These are phyloP conservation scores for Ctenosaura bakeri DNA, from an alignment of 2,797 vertebrate species.

Conservation along the genomic window DNA sequence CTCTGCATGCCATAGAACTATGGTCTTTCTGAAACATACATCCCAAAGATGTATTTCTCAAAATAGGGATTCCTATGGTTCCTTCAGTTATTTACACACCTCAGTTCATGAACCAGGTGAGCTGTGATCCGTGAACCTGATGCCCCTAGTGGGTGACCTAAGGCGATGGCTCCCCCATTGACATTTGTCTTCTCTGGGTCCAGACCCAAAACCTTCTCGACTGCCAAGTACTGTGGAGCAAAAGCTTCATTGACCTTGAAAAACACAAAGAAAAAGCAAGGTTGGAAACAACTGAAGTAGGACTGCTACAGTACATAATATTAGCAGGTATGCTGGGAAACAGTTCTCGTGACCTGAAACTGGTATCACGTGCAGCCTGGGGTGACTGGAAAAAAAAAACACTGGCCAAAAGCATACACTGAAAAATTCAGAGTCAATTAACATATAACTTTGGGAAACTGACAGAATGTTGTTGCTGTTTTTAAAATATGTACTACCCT, in stretches of 20 bases:
- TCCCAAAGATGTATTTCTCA: background rate
- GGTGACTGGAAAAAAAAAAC: no score
- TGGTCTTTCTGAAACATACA: background rate
- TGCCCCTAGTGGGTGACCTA: constrained; percentile 93
- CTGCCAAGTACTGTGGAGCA: constrained; percentile 92
- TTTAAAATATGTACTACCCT: background rate
- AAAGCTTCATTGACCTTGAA: constrained; percentile 97
- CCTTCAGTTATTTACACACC: constrained; percentile 71
- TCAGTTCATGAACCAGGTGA: constrained; percentile 93
- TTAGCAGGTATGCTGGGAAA: background rate
- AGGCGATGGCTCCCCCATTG: constrained; percentile 93
- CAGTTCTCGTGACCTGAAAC: background rate
- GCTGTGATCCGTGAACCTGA: constrained; percentile 93
- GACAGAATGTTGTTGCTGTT: background rate
- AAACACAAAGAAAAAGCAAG: background rate
- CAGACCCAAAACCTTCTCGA: constrained; percentile 88
- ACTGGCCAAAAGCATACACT: background rate
- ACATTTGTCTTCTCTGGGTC: constrained; percentile 92
- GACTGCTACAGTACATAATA: background rate
- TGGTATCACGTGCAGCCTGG: background rate
- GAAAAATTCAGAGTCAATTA: no score
- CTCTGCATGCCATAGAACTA: background rate
- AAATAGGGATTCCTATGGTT: background rate
- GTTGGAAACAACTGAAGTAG: background rate
- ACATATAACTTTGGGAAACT: background rate